A percentile compares a stretch with the other conserved stretches of the same genome.
Conservation (phyloP, 1,140 invertebrate genomes). For the Physella acuta region DNA sequence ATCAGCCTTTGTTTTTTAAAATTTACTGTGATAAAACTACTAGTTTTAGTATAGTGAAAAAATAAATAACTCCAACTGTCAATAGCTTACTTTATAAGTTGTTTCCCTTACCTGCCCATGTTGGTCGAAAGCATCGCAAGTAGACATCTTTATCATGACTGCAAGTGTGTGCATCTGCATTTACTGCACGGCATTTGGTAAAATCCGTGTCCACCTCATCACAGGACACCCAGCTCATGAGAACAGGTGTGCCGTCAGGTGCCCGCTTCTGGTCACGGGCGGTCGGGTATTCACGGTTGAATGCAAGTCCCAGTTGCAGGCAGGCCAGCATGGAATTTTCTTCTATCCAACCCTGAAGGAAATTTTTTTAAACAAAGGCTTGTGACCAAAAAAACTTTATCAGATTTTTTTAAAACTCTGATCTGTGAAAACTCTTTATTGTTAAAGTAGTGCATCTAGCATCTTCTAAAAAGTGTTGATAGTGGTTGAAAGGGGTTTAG, state of each 20-base stretch:
- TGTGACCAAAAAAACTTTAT: no score
- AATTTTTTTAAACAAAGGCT: background rate
- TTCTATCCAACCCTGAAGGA: constrained; percentile 85
- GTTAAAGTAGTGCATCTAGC: no score
- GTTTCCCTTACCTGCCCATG: constrained; percentile 59
- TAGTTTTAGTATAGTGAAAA: no score
- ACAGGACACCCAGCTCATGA: constrained; percentile 82
- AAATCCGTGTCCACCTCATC: constrained; percentile 90
- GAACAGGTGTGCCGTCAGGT: constrained; percentile 42
- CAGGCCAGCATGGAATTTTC: constrained; percentile 89
- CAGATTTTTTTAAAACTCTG: background rate
- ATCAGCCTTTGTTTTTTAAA: no score
- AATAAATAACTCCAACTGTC: no score
- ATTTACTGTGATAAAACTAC: no score
- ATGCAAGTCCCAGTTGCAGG: constrained; percentile 88
- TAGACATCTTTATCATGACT: constrained; percentile 51
- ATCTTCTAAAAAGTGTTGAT: no score
- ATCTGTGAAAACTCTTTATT: no score
- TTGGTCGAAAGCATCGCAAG: constrained; percentile 51
- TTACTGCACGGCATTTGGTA: constrained; percentile 80
- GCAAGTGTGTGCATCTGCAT: constrained; percentile 67
- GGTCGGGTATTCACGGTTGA: constrained; percentile 93
- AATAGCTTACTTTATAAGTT: no score
- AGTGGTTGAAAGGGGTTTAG: no score
- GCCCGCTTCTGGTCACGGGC: constrained; percentile 44